Base-by-base conservation (phyloP, 2,888 invertebrate genomes). In the Ochropleura leucogaster region DNA sequence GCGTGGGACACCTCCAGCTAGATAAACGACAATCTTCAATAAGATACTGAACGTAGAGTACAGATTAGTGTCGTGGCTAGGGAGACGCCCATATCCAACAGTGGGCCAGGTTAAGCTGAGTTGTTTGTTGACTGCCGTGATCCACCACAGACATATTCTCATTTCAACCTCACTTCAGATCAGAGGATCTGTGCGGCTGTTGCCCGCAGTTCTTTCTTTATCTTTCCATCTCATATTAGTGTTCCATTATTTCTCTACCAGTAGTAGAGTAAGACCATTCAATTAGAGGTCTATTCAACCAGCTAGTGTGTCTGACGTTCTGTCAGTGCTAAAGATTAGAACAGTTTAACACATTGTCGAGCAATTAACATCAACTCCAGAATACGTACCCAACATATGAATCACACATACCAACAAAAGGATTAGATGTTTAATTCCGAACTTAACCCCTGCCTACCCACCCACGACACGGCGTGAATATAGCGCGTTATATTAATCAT, bases 401-500 rank as follows among this genome's bases (percentile, higher is more conserved):
- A 81, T 88, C 87, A 88, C 79, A 68, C 83, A 82, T 85, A 78
- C 79, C 79, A 78, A 74, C 60, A 63, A 14, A 74, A 73, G 65
- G 72, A 70, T 82, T 85, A 44, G 62, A 74, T 81, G 67, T 79
- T 76, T 85, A 85, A 86, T 84, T 85, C 78, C 57, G 66, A 68
- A 55, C 67, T 75, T 64, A 70, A 72, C 79, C 69, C 46, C 72
- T 74, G 64, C 70, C 68, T 68, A 62, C 74, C 72, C 81, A 59
- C 64, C 68, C 66, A 59, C 47, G 42, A 16, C 67, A 51, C 65
- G 68, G 53, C 57, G 79, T 68, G 64, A 73, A 70, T 77, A 82
- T 79, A 79, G 55, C 74, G 2, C 53, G 18, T 68, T 70, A 78
- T 82, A 70, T 84, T 84, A 84, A 86, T 87, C 86, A 85, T 66